These are phyloP conservation scores for Drosophila chauvacae DNA, from an alignment of 1,140 invertebrate genomes.

Conservation along the genomic window DNA sequence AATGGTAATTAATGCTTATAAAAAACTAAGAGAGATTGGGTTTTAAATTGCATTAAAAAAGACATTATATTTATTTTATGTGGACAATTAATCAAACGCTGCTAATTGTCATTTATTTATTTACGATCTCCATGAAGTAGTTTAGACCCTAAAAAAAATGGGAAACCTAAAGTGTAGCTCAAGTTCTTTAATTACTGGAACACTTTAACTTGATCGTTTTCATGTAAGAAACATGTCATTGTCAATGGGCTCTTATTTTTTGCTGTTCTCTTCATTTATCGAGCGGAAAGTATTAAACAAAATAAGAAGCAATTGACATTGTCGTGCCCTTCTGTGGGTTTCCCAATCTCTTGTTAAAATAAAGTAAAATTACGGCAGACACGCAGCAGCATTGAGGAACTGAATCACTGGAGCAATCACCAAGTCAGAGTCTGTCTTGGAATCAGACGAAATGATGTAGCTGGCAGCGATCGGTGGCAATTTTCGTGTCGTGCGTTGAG, in stretches of 20 bases:
- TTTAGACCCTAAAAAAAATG: not conserved
- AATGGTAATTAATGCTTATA: not conserved
- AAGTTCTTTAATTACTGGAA: slow-evolving; percentile 6
- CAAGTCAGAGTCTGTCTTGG: slow-evolving; percentile 18
- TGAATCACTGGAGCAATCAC: slow-evolving; percentile 41
- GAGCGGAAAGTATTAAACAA: slow-evolving; percentile 4
- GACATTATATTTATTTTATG: not conserved
- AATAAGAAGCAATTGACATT: slow-evolving; percentile 47
- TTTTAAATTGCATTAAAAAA: too few species aligned
- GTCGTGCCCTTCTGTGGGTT: slow-evolving; percentile 37
- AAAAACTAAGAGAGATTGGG: not conserved
- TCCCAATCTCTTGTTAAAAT: slow-evolving; percentile 27
- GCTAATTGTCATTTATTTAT: not conserved
- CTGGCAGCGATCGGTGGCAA: slow-evolving; percentile 30
- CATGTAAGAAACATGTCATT: slow-evolving; percentile 8
- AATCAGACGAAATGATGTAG: slow-evolving; percentile 15
- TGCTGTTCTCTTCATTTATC: slow-evolving; percentile 1
- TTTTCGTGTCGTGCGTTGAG: slow-evolving; percentile 26
- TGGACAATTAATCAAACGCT: not conserved
- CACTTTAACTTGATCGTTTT: slow-evolving; percentile 1
- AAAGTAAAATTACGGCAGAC: slow-evolving; percentile 39
- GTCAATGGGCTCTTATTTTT: not conserved
- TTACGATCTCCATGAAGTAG: not conserved
- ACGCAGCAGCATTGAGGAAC: slow-evolving; percentile 29
- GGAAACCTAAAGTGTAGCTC: not conserved